Percentiles rank a stretch among this genome's conserved stretches.
These are phyloP conservation scores for Monochamus saltuarius DNA, from an alignment of 1,140 invertebrate genomes.

Conservation along the genomic window DNA sequence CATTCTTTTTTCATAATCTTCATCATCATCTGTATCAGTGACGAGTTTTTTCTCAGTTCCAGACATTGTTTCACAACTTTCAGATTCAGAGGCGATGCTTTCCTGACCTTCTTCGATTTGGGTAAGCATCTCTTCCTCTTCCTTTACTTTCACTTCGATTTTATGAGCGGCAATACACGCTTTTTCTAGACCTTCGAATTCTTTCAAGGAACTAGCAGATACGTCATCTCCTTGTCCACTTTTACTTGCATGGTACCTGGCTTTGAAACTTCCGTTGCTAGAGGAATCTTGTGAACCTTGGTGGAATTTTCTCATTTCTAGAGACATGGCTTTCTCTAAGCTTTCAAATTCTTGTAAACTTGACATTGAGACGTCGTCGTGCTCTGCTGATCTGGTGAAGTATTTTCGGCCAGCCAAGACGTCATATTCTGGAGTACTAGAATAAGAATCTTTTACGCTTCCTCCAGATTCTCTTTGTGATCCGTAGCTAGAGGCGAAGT, in stretches of 20 bases:
- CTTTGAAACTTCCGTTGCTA: constrained; percentile 72
- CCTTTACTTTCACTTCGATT: constrained; percentile 78
- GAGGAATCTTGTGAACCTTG: constrained; percentile 73
- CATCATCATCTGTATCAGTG: constrained; percentile 55
- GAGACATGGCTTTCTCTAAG: constrained; percentile 76
- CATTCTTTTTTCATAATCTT: constrained; percentile 71
- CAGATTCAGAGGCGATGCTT: constrained; percentile 63
- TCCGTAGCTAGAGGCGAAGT: constrained; percentile 76
- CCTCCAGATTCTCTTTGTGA: constrained; percentile 79
- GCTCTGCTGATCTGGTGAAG: constrained; percentile 76
- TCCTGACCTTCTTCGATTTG: constrained; percentile 70
- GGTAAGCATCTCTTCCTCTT: constrained; percentile 80
- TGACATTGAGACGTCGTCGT: constrained; percentile 87
- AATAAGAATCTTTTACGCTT: constrained; percentile 73
- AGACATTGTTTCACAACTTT: constrained; percentile 69
- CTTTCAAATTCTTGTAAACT: constrained; percentile 94
- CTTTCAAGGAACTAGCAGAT: constrained; percentile 88
- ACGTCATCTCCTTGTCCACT: constrained; percentile 83
- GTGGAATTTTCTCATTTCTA: constrained; percentile 63
- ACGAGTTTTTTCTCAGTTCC: constrained; percentile 54
- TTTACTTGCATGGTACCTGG: constrained; percentile 62
- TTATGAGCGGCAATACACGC: constrained; percentile 81
- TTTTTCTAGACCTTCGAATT: constrained; percentile 90
- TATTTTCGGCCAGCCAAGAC: constrained; percentile 75
- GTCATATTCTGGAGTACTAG: constrained; percentile 84